These are phyloP conservation scores for Periophthalmus modestus DNA, from an alignment of 2,113 vertebrate genomes.

Conservation along the genomic window DNA sequence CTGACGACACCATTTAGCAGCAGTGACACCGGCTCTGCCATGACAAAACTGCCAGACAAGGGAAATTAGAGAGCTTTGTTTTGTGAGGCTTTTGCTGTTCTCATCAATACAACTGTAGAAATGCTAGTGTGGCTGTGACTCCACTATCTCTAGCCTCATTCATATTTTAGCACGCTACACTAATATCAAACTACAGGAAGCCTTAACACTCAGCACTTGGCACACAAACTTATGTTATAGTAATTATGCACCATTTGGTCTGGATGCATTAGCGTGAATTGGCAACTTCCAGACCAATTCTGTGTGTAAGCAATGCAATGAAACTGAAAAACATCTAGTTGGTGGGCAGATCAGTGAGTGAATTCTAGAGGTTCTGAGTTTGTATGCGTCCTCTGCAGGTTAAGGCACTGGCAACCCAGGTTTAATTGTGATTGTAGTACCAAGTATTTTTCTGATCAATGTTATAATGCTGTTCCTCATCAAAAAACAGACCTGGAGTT, in stretches of 20 bases:
- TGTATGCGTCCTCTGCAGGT: no score
- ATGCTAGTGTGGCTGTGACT: conserved; percentile 1
- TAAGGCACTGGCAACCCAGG: no score
- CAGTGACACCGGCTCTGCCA: not conserved
- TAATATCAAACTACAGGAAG: conserved; percentile 8
- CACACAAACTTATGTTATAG: not conserved
- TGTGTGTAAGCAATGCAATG: not conserved
- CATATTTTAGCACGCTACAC: not conserved
- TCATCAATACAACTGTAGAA: conserved; percentile 7
- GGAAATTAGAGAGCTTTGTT: not conserved
- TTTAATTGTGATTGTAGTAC: no score
- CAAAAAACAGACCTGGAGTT: no score
- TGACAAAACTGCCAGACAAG: not conserved
- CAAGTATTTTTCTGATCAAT: no score
- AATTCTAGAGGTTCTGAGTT: no score
- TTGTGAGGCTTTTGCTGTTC: not conserved
- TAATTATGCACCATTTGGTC: conserved; percentile 9
- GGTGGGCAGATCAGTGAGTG: not conserved
- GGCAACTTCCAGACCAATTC: not conserved
- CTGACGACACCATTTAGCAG: not conserved
- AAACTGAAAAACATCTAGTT: not conserved
- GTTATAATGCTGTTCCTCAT: no score
- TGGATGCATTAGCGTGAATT: not conserved
- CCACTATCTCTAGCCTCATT: conserved; percentile 8
- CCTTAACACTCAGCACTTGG: conserved; percentile 2